Evolutionary conservation across 2,113 vertebrate species (phyloP).

Genomic region (Catagonus wagneri): DNA sequence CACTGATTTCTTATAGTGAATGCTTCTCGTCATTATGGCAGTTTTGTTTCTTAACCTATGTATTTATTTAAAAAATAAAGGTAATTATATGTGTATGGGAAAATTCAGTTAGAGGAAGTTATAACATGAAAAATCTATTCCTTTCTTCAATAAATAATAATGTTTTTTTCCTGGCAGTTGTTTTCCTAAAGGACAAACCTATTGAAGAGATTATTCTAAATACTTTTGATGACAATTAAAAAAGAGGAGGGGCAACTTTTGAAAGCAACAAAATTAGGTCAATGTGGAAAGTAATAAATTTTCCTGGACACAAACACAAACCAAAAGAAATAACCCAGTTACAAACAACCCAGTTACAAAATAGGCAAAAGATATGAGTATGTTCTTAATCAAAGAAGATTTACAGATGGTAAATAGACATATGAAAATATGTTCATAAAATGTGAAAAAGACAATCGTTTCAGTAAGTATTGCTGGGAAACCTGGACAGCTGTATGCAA

Average conservation of each 20-base stretch:
- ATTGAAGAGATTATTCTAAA: neutral
- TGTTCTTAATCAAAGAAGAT: neutral
- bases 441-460: too few relatives aligned
- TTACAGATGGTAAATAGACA: neutral
- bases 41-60: neutral
- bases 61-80: neutral
- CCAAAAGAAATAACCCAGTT: neutral
- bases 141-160: neutral
- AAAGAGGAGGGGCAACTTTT: neutral
- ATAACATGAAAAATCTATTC: neutral
- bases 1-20: neutral
- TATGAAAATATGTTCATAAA: neutral
- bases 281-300: neutral
- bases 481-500: too few relatives aligned
- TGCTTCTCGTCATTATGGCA: neutral
- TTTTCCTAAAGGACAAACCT: neutral
- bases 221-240: neutral
- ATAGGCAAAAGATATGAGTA: too few relatives aligned
- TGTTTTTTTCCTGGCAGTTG: neutral
- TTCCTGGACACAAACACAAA: neutral
- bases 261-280: neutral
- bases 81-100: neutral
- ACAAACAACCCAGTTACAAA: neutral
- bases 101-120: neutral
- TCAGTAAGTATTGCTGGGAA: too few relatives aligned